Base-by-base conservation (phyloP, 2,797 vertebrate species). In the Aulostomus chinensis region DNA sequence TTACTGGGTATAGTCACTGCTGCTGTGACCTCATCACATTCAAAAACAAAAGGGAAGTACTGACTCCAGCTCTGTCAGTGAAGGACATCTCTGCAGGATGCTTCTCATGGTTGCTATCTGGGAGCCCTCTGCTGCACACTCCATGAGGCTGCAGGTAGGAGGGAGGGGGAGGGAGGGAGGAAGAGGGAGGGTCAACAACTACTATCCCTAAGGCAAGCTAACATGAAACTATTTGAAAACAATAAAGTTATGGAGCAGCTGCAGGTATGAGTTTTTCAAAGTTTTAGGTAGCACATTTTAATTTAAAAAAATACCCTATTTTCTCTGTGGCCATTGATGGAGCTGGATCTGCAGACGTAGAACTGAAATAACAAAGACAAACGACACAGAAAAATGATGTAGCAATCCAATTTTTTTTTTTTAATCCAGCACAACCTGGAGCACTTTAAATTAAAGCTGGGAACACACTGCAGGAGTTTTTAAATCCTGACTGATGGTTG, bases 51-150 rank as follows among this genome's bases (percentile, higher is more conserved):
- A 45, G 1, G 26, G 1, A 28, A 28, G 14, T 29, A 75, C 92
- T 87, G 52, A 96, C 95, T 92, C 87, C 51, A 97, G 37, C 42
- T 89, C 86, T 63, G 51, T 80, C 39, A 97, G 84, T 20, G 51
- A 76, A 22, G 73, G 18, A 46, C 86, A 93, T 2, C 68, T 86
- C 6, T 70, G 78, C 33, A 62, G 15, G 40, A 91, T 5, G 22
- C 31, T 68, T 14, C n/a, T 52, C 48, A 75, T 41, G 0, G 74
- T 49, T 50, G 9, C 41, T 17, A 78, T 49, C 3, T 81, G 80
- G 3, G 57, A 5, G 0, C 61, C 70, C 16, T 80, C 71, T 2
- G 90, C 50, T 8, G 75, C 76, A 76, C 77, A 80, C 39, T 84
- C 76, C 9, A 86, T 56, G 18, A 90, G 43, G 28, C 94, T 95